A percentile compares a stretch with the other conserved stretches of the same genome.
Evolutionary conservation across 2,888 invertebrate species (phyloP).

Genomic region (Cremastinae sp.): DNA sequence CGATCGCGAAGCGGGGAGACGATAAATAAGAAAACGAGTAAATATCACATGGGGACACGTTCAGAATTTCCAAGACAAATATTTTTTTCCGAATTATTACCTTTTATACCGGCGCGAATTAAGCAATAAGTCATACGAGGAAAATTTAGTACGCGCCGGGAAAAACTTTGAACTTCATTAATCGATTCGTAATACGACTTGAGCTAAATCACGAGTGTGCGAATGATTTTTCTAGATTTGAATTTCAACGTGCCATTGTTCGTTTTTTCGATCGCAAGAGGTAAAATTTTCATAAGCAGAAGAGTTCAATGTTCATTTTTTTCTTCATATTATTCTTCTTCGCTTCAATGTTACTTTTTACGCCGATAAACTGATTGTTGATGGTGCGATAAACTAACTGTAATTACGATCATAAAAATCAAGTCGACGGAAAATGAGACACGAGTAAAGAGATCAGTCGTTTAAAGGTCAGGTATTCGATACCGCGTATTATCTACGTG

Average conservation of each 20-base stretch:
- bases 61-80: constrained; percentile 10
- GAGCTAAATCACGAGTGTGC: neutral
- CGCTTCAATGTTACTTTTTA: too few relatives aligned
- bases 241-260: too few relatives aligned
- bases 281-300: too few relatives aligned
- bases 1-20: neutral
- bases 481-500: constrained; percentile 7
- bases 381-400: neutral
- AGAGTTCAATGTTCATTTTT: too few relatives aligned
- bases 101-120: neutral
- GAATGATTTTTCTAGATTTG: too few relatives aligned
- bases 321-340: too few relatives aligned
- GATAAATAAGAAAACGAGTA: constrained; percentile 7
- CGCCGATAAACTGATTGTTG: too few relatives aligned
- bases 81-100: neutral
- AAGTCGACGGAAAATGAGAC: neutral
- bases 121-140: neutral
- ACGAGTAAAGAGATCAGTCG: constrained; percentile 23
- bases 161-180: neutral
- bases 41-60: constrained; percentile 2
- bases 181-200: neutral
- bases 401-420: constrained; percentile 4
- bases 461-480: constrained; percentile 25
- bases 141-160: neutral
- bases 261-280: too few relatives aligned